Evolutionary conservation across 2,888 invertebrate species (phyloP).

Genomic region (Eurois occulta): DNA sequence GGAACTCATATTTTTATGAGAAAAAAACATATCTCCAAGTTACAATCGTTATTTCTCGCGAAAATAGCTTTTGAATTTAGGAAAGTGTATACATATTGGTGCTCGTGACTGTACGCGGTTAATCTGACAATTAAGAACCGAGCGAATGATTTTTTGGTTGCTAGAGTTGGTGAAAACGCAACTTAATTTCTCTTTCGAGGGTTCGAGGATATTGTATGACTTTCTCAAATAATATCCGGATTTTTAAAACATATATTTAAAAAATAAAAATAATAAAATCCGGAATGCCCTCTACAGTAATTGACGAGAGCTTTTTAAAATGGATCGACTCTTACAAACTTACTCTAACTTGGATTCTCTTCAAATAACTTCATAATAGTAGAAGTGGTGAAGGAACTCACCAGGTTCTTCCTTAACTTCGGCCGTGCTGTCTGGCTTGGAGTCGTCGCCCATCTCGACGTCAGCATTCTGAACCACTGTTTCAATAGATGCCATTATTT

Average conservation of each 20-base stretch:
- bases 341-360: conserved; percentile 21
- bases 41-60: no score
- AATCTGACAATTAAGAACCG: background rate
- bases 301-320: background rate
- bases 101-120: no score
- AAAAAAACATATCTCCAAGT: no score
- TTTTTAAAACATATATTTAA: background rate
- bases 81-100: no score
- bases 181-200: background rate
- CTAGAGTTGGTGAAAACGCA: background rate
- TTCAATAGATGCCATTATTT: conserved; percentile 96
- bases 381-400: conserved; percentile 64
- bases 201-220: background rate
- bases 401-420: conserved; percentile 93
- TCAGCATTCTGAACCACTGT: conserved; percentile 95
- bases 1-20: no score
- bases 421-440: conserved; percentile 92
- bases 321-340: background rate
- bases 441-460: conserved; percentile 91
- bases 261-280: no score
- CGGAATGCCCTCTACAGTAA: background rate
- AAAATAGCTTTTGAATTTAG: no score
- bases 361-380: conserved; percentile 13
- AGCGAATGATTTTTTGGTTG: background rate
- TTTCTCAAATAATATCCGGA: background rate